Base-by-base conservation (phyloP, 2,797 vertebrate genomes). In the Peromyscus eremicus region DNA sequence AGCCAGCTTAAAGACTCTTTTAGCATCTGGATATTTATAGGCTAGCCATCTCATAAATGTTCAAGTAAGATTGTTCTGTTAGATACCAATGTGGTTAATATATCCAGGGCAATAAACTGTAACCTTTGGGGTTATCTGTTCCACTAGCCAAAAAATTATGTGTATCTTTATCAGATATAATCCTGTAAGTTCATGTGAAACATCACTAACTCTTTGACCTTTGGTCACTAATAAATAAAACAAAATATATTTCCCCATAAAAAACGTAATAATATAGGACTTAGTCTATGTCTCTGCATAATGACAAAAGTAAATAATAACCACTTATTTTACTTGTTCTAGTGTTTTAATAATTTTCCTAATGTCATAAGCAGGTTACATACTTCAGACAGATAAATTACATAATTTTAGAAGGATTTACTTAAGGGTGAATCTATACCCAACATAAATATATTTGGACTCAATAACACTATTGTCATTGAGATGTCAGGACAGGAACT, bases 271-370 rank as follows among this genome's bases (percentile, higher is more conserved):
- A 79, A 64, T 29, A 32, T 2, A 75, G 66, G 64, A 40, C 40
- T 81, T 91, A 37, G 4, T 89, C 9, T 64, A 0, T 32, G 17
- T 11, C 7, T 40, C 37, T 23, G 93, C 0, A 77, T 73, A 55
- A 57, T 73, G 46, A 32, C 46, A 25, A 62, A 91, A 88, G n/a
- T 34, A 60, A 46, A 52, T 32, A 21, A 40, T 64, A 57, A 32
- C 16, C 16, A 64, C 6, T 89, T 64, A 55, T 93, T 81, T 81
- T 34, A 32, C 10, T 95, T 89, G 46, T 52, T 84, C 23, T 84
- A 73, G 87, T 34, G 10, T 75, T 94, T 79, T 91, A 68, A 87
- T 49, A 64, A 25, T 80, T 96, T 88, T 49, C n/a, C 43, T 88
- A 68, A 23, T 55, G 34, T 52, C 4, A 17, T 49, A 43, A 90